Base-by-base conservation (phyloP, 2,888 invertebrate genomes). In the Hesperia comma region DNA sequence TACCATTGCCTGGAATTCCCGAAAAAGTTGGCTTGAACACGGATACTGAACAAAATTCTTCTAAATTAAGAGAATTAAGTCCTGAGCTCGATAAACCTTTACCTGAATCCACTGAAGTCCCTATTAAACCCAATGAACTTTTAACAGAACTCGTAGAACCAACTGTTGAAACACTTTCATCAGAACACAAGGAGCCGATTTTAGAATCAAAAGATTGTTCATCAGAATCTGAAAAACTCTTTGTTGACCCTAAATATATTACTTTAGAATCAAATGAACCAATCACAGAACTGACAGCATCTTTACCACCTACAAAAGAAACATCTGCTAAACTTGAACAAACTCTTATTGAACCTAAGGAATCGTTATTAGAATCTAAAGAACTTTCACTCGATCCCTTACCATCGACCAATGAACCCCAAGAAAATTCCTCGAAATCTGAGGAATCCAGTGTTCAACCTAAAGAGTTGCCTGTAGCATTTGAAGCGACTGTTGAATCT, bases 91-190 rank as follows among this genome's bases (percentile, higher is more conserved):
- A 63, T 19, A 51, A 51, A 49, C 17, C 55, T 14, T 19, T 3
- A 10, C 49, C n/a, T 41, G 19, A 66, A 51, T 21, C 51, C 1
- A 71, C 70, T 67, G 72, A 75, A 68, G n/a, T 43, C 6, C 70
- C 70, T 32, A 73, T 75, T 6, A 73, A 76, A 66, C 61, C 69
- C 8, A 71, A 71, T 46, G 77, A 79, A 60, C 51, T 60, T 51
- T 61, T 71, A 7, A 68, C 75, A 46, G 40, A 53, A 49, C 53
- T 58, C 12, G 49, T 54, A 63, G 78, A 80, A 63, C 55, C 64
- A 17, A 68, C 70, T 4, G 69, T 75, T 61, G 75, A 77, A 49
- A 41, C 41, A 51, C 19, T 53, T 14, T 2, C 15, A 4, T 32
- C 17, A 26, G 51, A 53, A 8, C 40, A 0, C 12, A 19, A 49